Base-by-base conservation (phyloP, 2,888 invertebrate genomes). In the Apamea epomidion region DNA sequence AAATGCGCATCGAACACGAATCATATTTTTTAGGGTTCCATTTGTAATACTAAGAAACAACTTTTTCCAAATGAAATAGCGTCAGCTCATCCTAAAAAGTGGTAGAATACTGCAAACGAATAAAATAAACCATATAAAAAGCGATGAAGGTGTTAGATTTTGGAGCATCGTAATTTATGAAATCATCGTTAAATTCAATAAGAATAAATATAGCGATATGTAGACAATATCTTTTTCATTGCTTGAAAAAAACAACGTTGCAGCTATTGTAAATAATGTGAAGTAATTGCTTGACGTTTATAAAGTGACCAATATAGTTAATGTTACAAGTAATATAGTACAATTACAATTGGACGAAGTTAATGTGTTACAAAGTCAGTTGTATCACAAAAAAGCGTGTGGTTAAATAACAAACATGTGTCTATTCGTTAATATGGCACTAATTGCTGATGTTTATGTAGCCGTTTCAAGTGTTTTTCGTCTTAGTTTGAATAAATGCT, bases 361-460 rank as follows among this genome's bases (percentile, higher is more conserved):
- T 67, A 64, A 76, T 65, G 65, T 81, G 75, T 79, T 84, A 76
- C 69, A 73, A 68, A 68, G 70, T 78, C 74, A 84, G 42, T 76
- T 65, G 48, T 74, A 80, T n/a, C 81, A 82, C 54, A 78, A 82
- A 78, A 74, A 76, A 32, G 51, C 37, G 45, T 58, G 42, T 25
- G 37, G 62, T 72, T 85, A 58, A 85, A 76, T 78, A 85, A 80
- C 74, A 74, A 73, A 76, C 76, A 37, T 65, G 48, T 68, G 76
- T 76, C 70, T 88, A 64, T 74, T 78, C 21, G 76, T 70, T 80
- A 65, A 58, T 70, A 48, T 42, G 70, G 81, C 74, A 71, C 32
- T 82, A 87, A 88, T 87, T 78, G 65, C 82, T 72, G 7, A 62
- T 82, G 73, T 73, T 70, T 77, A 75, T 70, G 48, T 58, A 75